These are phyloP conservation scores for Drosophila recens DNA, from an alignment of 2,888 invertebrate species.

Conservation along the genomic window DNA sequence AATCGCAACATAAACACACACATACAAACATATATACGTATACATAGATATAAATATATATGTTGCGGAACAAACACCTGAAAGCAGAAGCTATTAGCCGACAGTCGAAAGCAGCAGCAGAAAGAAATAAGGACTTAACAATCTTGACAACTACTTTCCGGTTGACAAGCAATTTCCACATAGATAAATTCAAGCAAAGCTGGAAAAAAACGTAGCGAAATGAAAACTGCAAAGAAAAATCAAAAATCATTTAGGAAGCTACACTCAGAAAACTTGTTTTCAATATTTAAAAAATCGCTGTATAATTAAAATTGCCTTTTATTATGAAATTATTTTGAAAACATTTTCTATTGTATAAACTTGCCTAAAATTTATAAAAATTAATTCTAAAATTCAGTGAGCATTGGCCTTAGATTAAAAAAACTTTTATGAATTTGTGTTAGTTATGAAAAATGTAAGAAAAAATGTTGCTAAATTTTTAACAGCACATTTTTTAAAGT, in stretches of 20 bases:
- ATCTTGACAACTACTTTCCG: conserved; percentile 85
- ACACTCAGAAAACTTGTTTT: neutral
- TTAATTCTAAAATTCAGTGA: no score
- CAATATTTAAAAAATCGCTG: no score
- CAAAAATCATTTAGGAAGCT: conserved; percentile 32
- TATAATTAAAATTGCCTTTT: no score
- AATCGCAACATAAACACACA: conserved; percentile 12
- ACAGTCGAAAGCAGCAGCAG: conserved; percentile 27
- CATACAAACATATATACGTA: conserved; percentile 2
- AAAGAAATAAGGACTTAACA: conserved; percentile 84
- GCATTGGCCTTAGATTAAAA: no score
- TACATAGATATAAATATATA: neutral
- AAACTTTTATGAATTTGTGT: no score
- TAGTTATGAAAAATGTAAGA: no score
- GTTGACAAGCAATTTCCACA: conserved; percentile 85
- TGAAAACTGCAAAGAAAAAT: conserved; percentile 25
- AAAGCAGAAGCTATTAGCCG: conserved; percentile 61
- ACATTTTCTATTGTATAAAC: no score
- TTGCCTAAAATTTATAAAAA: no score
- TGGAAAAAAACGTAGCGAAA: conserved; percentile 19
- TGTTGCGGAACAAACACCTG: conserved; percentile 31
- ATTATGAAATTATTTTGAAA: no score
- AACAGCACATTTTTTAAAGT: no score
- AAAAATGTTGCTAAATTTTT: no score
- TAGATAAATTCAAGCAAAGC: conserved; percentile 73